A percentile compares a stretch with the other conserved stretches of the same genome.
Evolutionary conservation across 2,113 vertebrate species (phyloP).

Genomic region (Lanius ludovicianus): DNA sequence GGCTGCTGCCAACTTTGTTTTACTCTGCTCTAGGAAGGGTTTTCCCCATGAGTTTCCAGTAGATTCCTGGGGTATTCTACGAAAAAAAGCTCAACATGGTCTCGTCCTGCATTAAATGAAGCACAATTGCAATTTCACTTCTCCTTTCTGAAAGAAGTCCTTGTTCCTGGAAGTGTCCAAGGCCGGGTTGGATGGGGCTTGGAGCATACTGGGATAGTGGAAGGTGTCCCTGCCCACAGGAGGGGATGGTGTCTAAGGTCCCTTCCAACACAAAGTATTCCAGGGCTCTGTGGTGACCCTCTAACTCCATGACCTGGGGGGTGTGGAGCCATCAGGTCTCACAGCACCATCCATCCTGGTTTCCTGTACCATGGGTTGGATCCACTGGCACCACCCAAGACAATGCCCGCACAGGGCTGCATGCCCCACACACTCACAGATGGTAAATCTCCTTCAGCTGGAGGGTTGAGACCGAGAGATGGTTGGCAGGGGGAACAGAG

Average conservation of each 20-base stretch:
- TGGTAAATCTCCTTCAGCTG: neutral
- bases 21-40: neutral
- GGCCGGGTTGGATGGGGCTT: neutral
- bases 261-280: neutral
- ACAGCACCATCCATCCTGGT: accelerated
- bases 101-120: neutral
- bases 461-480: neutral
- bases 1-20: neutral
- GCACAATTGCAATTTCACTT: neutral
- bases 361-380: accelerated
- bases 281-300: neutral
- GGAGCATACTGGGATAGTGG: neutral
- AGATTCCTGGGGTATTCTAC: neutral
- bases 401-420: neutral
- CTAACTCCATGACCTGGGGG: neutral
- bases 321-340: neutral
- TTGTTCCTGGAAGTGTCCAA: neutral
- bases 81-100: neutral
- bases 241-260: neutral
- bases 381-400: neutral
- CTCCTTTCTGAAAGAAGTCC: neutral
- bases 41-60: neutral
- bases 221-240: neutral
- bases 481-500: neutral
- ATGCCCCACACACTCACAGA: neutral